Conservation (phyloP, 1,140 invertebrate genomes). For the Drosophila simulans region DNA sequence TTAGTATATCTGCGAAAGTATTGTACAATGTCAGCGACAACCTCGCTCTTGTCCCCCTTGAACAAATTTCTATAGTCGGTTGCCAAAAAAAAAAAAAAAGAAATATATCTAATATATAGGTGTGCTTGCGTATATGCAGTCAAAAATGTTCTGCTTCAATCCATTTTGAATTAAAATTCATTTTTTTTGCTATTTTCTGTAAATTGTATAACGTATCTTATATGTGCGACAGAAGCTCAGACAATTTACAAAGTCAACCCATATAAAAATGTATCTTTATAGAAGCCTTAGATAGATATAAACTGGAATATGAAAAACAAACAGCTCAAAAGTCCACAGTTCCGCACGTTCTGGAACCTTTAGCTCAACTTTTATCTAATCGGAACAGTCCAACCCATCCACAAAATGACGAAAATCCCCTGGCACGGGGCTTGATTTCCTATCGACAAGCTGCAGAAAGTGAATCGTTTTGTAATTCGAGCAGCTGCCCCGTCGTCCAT, state of each 20-base stretch:
- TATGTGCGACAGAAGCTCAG: background rate
- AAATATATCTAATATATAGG: slow-evolving; percentile 11
- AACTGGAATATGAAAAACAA: slow-evolving; percentile 1
- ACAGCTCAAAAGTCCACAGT: slow-evolving; percentile 9
- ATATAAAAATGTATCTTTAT: background rate
- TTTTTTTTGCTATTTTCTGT: background rate
- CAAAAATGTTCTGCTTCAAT: slow-evolving; percentile 13
- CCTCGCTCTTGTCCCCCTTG: slow-evolving; percentile 26
- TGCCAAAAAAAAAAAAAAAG: slow-evolving; percentile 39
- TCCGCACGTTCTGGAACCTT: slow-evolving; percentile 25
- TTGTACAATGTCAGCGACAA: slow-evolving; percentile 54
- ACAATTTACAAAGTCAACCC: background rate
- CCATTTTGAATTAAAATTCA: background rate
- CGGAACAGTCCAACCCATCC: slow-evolving; percentile 13
- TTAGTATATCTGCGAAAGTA: slow-evolving; percentile 28
- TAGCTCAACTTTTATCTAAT: slow-evolving; percentile 33
- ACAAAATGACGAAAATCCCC: slow-evolving; percentile 8
- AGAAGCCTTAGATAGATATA: slow-evolving; percentile 1
- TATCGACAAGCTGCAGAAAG: slow-evolving; percentile 36
- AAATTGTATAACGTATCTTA: slow-evolving; percentile 8
- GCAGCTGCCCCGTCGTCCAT: slow-evolving; percentile 3
- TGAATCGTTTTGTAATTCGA: slow-evolving; percentile 46
- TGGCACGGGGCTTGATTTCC: slow-evolving; percentile 20
- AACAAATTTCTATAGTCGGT: slow-evolving; percentile 38
- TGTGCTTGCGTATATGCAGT: background rate